Conservation (phyloP, 2,888 invertebrate species). For the Drosophila kambysellisi region DNA sequence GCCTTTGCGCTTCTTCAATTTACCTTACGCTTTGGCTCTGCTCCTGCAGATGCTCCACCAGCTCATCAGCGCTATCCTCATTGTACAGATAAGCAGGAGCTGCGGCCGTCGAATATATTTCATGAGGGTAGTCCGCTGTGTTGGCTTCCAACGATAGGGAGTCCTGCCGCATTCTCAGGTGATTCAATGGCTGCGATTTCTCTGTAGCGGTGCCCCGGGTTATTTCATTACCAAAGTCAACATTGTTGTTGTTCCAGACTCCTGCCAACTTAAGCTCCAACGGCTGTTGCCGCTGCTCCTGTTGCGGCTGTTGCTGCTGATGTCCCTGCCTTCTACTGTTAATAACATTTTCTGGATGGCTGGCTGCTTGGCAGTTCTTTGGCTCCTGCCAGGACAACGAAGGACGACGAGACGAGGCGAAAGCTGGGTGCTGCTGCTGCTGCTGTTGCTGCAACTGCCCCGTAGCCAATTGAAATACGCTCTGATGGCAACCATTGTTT, state of each 20-base stretch:
- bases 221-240: conserved; percentile 78
- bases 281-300: conserved; percentile 33
- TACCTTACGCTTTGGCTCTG: conserved; percentile 72
- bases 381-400: conserved; percentile 43
- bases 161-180: conserved; percentile 49
- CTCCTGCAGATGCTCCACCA: conserved; percentile 33
- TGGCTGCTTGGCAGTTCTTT: conserved; percentile 63
- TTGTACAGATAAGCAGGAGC: conserved; percentile 29
- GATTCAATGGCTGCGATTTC: conserved; percentile 72
- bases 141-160: conserved; percentile 9
- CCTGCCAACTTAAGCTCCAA: conserved; percentile 36
- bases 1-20: conserved; percentile 65
- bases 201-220: conserved; percentile 70
- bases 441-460: conserved; percentile 22
- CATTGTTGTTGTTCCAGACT: conserved; percentile 49
- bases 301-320: conserved; percentile 24
- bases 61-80: conserved; percentile 40
- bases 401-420: conserved; percentile 23
- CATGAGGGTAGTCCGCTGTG: conserved; percentile 23
- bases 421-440: conserved; percentile 16
- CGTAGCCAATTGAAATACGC: conserved; percentile 63
- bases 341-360: conserved; percentile 76
- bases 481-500: conserved; percentile 69
- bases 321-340: conserved; percentile 61
- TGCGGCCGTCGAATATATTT: conserved; percentile 31